phyloP scores from a whole-genome alignment of 1,140 invertebrate genomes.

The Laupala kohalensis region DNA sequence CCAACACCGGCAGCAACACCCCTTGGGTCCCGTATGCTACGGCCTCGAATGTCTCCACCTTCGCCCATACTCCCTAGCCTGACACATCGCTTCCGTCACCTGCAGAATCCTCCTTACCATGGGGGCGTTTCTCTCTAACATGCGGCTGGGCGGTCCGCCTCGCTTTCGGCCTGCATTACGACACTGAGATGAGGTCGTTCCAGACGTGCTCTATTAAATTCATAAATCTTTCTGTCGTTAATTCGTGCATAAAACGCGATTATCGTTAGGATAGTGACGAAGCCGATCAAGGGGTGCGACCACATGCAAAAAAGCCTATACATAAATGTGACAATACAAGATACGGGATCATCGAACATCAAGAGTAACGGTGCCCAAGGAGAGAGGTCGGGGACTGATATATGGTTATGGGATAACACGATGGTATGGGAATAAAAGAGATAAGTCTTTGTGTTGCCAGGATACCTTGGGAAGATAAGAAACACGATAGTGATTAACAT shows the following conservation, averaged over 20 bases:
- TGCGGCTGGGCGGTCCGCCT: background rate
- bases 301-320: background rate
- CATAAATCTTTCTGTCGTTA: background rate
- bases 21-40: too few relatives aligned
- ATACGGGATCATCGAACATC: too few relatives aligned
- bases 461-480: too few relatives aligned
- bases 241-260: background rate
- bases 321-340: too few relatives aligned
- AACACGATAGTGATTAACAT: too few relatives aligned
- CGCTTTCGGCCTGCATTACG: background rate
- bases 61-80: background rate
- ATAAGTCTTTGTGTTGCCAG: too few relatives aligned
- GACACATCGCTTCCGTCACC: background rate
- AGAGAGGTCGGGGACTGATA: too few relatives aligned
- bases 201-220: background rate
- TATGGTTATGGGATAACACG: too few relatives aligned
- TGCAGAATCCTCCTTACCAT: background rate
- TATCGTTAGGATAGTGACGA: background rate
- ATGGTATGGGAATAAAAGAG: too few relatives aligned
- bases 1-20: background rate
- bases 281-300: background rate
- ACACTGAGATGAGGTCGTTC: background rate
- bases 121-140: background rate
- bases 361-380: too few relatives aligned
- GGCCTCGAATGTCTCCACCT: too few relatives aligned